Percentiles rank a stretch among this genome's conserved stretches.
Evolutionary conservation across 2,797 vertebrate genomes (phyloP).

Genomic region (Sebastes iracundus): DNA sequence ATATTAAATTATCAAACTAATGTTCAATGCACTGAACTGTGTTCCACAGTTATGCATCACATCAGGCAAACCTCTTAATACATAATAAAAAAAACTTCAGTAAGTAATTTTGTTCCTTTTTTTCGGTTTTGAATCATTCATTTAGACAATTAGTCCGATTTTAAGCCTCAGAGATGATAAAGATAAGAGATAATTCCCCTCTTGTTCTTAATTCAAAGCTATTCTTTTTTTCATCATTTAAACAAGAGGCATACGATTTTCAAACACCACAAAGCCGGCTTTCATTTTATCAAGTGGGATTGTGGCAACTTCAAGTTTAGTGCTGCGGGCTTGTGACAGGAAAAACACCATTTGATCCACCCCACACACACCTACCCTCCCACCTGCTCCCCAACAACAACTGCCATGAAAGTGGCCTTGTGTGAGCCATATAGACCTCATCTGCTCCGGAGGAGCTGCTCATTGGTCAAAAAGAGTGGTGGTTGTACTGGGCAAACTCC

Average conservation of each 20-base stretch:
- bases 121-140: too few species aligned
- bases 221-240: neutral
- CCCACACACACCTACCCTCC: neutral
- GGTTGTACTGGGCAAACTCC: constrained; percentile 20
- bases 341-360: constrained; percentile 24
- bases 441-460: constrained; percentile 1
- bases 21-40: neutral
- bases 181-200: neutral
- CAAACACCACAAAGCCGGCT: neutral
- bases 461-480: constrained; percentile 13
- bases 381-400: constrained; percentile 11
- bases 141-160: too few species aligned
- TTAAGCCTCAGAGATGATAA: neutral
- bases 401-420: constrained; percentile 47
- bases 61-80: neutral
- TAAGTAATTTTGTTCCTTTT: neutral
- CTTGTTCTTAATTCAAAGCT: neutral
- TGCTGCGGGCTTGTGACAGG: constrained; percentile 5
- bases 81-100: too few species aligned
- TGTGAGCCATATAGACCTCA: constrained; percentile 11
- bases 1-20: neutral
- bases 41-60: too few species aligned
- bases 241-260: neutral
- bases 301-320: neutral
- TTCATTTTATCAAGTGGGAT: neutral